phyloP scores from a whole-genome alignment of 1,140 invertebrate genomes.

The Megalopta genalis region DNA sequence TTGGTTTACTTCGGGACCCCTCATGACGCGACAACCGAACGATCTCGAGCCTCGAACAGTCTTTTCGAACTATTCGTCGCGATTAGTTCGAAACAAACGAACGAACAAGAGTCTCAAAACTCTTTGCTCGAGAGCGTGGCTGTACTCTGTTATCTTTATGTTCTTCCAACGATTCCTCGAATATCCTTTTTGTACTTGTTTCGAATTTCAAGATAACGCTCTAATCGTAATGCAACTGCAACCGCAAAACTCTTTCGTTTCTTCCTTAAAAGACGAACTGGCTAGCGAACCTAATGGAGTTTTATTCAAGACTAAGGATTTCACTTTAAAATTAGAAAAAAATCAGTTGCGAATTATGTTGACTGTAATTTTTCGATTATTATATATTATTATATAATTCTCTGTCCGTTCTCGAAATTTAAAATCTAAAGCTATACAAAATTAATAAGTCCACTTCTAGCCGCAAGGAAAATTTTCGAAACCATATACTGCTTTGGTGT shows the following conservation, averaged over 20 bases:
- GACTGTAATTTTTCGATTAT: no score
- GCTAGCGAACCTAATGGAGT: neutral
- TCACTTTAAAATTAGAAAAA: no score
- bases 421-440: no score
- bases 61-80: no score
- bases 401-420: no score
- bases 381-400: no score
- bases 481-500: no score
- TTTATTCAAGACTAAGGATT: no score
- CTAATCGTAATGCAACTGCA: slow-evolving; percentile 13
- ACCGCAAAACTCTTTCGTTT: neutral
- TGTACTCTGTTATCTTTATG: neutral
- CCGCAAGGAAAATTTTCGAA: no score
- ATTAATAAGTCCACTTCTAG: no score
- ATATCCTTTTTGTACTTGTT: slow-evolving; percentile 28
- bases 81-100: neutral
- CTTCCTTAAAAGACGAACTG: neutral
- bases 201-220: slow-evolving; percentile 2
- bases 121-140: neutral
- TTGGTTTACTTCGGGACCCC: neutral
- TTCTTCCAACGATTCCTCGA: neutral
- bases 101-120: neutral
- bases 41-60: neutral
- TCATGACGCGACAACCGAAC: neutral
- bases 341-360: no score